Evolutionary conservation across 2,888 invertebrate genomes (phyloP), one percentile per base, ranked within the genome.

Genomic region (Amphipyra berbera): DNA sequence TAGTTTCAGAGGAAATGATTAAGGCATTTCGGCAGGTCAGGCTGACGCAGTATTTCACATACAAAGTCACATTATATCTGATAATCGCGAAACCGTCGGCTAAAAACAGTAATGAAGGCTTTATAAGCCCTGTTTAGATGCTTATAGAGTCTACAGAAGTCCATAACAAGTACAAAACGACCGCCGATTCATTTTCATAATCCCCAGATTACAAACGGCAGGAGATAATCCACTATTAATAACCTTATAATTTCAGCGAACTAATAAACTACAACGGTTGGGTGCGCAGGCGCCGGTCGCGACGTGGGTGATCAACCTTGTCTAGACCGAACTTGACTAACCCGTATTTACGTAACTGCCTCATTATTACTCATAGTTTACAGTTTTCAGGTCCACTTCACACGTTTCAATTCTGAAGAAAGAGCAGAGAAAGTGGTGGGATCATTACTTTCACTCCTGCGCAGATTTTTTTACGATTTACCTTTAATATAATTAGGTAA

Each of bases 241-340:
- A 73, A 58, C 60, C 49, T 48, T 49, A 58, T 68, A 77, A 77
- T 64, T 65, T 61, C 63, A 66, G 61, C 60, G 38, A 59, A 68
- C 58, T 62, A 63, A 73, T 71, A 73, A 64, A 46, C 42, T 52
- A 45, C 42, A 12, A 44, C 57, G 35, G 56, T 59, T 38, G 42
- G 49, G 38, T 52, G 81, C 80, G 82, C 82, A 53, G 76, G 78
- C 79, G 82, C 63, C 61, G 62, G 57, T 27, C 61, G 60, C 73
- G 69, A 64, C 72, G 79, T 77, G 74, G 76, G 83, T 79, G 85
- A 83, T 77, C 82, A 82, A 82, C 78, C 78, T 78, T 70, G 85
- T 85, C 85, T 85, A 85, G 85, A 85, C 84, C 63, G 64, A 60
- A 73, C 74, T 84, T 81, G 83, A 84, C 76, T 83, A 83, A 81